phyloP scores from a whole-genome alignment of 2,113 vertebrate genomes.

The Strix uralensis region DNA sequence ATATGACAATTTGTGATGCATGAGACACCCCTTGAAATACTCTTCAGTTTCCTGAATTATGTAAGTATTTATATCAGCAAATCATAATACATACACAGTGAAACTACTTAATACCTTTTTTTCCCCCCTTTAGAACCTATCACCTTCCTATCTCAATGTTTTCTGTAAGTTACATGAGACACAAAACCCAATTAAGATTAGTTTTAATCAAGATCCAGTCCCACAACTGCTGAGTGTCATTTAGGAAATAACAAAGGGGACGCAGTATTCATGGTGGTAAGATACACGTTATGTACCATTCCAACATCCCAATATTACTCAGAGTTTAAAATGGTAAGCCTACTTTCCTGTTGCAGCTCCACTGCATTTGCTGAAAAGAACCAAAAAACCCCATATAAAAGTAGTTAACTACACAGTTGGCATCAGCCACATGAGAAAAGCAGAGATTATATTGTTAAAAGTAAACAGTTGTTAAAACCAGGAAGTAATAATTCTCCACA shows the following conservation, averaged over 20 bases:
- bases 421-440: neutral
- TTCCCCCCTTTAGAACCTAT: neutral
- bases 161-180: neutral
- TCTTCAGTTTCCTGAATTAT: neutral
- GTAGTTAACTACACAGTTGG: neutral
- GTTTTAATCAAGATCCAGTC: neutral
- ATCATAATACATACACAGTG: neutral
- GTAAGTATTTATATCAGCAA: neutral
- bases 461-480: neutral
- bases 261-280: neutral
- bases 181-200: neutral
- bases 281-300: neutral
- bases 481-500: neutral
- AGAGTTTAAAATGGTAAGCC: neutral
- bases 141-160: neutral
- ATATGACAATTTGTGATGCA: neutral
- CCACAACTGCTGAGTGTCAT: neutral
- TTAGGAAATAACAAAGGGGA: neutral
- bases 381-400: accelerated
- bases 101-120: neutral
- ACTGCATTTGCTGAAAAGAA: neutral
- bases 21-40: neutral
- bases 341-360: neutral
- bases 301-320: neutral
- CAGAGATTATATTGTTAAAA: neutral